Conservation (phyloP, 2,113 vertebrate species). For the Ptilorrhoa leucosticta region DNA sequence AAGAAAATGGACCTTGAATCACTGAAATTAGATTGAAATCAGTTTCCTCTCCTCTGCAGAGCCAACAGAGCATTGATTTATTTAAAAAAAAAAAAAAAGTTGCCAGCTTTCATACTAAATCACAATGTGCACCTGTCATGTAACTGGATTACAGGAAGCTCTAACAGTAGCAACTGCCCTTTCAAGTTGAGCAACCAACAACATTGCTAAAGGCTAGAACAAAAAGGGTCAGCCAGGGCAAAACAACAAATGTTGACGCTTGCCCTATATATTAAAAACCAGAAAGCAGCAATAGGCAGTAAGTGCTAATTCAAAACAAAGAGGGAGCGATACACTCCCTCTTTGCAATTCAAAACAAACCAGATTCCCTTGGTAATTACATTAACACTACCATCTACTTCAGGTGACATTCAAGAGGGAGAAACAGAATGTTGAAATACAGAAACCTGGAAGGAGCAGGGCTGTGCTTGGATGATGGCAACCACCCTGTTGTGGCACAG, state of each 20-base stretch:
- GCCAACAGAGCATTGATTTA: background rate
- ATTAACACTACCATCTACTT: background rate
- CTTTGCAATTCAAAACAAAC: background rate
- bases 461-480: background rate
- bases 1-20: background rate
- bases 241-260: background rate
- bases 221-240: background rate
- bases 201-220: background rate
- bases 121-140: background rate
- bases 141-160: slow-evolving; percentile 44
- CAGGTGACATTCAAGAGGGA: background rate
- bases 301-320: background rate
- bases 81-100: background rate
- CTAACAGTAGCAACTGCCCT: background rate
- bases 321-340: rapidly evolving
- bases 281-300: background rate
- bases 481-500: background rate
- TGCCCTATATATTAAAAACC: background rate
- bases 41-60: background rate
- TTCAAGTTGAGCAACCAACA: slow-evolving; percentile 24
- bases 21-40: slow-evolving; percentile 15
- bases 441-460: background rate
- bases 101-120: slow-evolving; percentile 38
- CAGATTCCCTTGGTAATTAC: background rate
- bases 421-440: background rate